phyloP scores from a whole-genome alignment of 2,113 vertebrate species.

The Chaetorhynchus papuensis region DNA sequence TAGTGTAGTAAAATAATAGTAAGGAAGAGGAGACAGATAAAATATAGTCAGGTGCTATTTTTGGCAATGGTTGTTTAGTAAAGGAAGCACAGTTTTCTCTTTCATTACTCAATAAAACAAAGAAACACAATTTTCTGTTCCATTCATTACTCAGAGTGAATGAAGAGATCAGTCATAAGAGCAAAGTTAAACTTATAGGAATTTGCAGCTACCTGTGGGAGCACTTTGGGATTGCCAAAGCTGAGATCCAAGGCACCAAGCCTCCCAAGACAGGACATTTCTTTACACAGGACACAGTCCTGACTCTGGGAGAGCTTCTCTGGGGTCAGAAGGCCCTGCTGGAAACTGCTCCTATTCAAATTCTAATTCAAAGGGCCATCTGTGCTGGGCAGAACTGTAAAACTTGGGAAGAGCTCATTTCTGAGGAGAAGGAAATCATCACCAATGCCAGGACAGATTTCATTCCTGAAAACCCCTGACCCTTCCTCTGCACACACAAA shows the following conservation, averaged over 20 bases:
- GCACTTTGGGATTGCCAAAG: background rate
- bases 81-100: background rate
- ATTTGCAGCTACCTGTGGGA: background rate
- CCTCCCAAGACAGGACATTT: background rate
- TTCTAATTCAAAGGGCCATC: background rate
- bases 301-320: background rate
- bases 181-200: background rate
- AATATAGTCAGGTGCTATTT: constrained; percentile 19
- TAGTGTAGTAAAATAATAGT: constrained; percentile 57
- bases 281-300: background rate
- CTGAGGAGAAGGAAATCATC: background rate
- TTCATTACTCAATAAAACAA: constrained; percentile 5
- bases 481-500: background rate
- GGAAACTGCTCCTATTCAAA: background rate
- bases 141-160: background rate
- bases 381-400: background rate
- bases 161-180: background rate
- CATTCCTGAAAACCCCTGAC: background rate
- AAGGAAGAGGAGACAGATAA: constrained; percentile 29
- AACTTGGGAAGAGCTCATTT: background rate
- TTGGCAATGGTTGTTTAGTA: constrained; percentile 17
- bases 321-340: background rate
- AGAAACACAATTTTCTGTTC: constrained; percentile 15
- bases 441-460: background rate
- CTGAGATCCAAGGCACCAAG: background rate